Base-by-base conservation (phyloP, 2,113 vertebrate genomes). In the Erythrocebus patas region DNA sequence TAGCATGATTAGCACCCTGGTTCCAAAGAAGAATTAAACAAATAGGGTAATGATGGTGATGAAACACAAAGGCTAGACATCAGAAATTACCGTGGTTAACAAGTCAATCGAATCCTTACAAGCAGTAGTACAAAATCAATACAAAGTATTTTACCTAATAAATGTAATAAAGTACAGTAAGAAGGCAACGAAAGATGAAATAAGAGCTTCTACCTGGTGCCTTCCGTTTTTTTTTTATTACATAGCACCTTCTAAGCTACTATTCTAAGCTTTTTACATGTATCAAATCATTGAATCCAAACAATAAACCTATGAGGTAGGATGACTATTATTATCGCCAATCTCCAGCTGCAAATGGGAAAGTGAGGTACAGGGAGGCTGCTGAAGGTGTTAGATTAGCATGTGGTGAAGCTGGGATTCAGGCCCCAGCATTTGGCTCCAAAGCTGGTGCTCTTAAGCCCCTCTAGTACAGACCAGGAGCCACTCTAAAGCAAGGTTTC, bases 21-120 rank as follows among this genome's bases (percentile, higher is more conserved):
- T 96, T 94, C 94, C 89, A 97, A 98, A 97, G 82, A 97, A 94
- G 66, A 88, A 43, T 3, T 30, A 96, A 81, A 45, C 92, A 73
- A 95, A 78, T 92, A 84, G 80, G 57, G 38, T 95, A 83, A 88
- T 14, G 93, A 32, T 9, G 85, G 72, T 87, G 10, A 96, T 93
- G 57, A 40, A 79, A 48, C n/a, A 64, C 43, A 94, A 95, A 85
- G 95, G 61, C 35, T 1, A 85, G 45, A 89, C 66, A 12, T 32
- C 22, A 85, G 70, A 85, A 96, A 95, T 40, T 32, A 92, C 0
- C 78, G 35, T 83, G 61, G 43, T 66, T 84, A 91, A 91, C 32
- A 38, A 95, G 82, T 17, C 80, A 40, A 89, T 89, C 50, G 72
- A 89, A 92, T 79, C 50, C 70, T 81, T 25, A 27, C 27, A 64